Evolutionary conservation across 1,140 invertebrate genomes (phyloP).

Genomic region (Zaprionus tsacasi): DNA sequence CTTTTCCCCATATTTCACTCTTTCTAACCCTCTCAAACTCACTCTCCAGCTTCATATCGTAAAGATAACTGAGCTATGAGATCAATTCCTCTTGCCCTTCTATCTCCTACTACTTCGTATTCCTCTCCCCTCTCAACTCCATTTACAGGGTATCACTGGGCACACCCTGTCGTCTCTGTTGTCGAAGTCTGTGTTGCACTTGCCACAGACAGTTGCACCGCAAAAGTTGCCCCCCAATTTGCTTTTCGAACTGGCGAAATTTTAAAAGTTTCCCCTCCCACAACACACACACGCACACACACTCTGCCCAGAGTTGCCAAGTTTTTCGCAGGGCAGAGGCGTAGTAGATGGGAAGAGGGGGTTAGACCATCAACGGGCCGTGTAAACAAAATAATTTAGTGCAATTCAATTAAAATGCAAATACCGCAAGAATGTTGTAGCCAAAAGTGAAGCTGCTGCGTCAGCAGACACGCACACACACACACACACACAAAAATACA

Average conservation of each 20-base stretch:
- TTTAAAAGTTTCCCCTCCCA: neutral
- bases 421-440: constrained; percentile 44
- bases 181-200: constrained; percentile 1
- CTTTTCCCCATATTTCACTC: neutral
- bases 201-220: neutral
- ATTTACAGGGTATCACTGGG: neutral
- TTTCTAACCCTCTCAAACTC: too few species aligned
- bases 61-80: too few species aligned
- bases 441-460: constrained; percentile 23
- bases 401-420: constrained; percentile 80
- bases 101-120: too few species aligned
- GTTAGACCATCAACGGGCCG: neutral
- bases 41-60: too few species aligned
- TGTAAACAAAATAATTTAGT: constrained; percentile 73
- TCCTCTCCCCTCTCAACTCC: neutral
- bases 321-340: neutral
- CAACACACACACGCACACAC: too few species aligned
- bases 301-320: neutral
- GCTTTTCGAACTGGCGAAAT: neutral
- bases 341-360: neutral
- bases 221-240: neutral
- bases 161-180: neutral
- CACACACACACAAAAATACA: neutral
- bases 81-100: too few species aligned
- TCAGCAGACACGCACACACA: neutral